Conservation (phyloP, 2,113 vertebrate species). For the Dromaius novaehollandiae region DNA sequence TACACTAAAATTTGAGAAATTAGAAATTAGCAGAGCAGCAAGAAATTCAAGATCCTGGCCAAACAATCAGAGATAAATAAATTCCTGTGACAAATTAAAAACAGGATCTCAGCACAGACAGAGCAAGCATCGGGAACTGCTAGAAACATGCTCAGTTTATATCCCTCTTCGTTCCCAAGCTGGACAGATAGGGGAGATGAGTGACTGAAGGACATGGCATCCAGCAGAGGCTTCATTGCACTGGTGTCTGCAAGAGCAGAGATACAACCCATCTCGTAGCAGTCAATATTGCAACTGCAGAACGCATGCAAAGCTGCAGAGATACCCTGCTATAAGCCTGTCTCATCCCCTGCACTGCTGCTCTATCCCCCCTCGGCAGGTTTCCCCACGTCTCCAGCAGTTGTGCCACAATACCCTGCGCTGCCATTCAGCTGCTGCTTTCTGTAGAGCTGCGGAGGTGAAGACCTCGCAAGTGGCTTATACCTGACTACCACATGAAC, state of each 20-base stretch:
- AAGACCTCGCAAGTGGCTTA: neutral
- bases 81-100: neutral
- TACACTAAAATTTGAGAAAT: neutral
- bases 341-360: accelerated
- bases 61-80: neutral
- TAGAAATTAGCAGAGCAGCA: neutral
- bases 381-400: neutral
- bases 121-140: neutral
- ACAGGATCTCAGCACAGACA: neutral
- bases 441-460: neutral
- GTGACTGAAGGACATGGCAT: no score
- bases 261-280: neutral
- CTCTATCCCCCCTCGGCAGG: neutral
- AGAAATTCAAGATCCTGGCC: neutral
- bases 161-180: neutral
- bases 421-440: neutral
- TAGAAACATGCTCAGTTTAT: no score
- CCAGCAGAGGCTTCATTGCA: neutral
- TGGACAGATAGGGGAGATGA: neutral
- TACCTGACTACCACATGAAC: neutral
- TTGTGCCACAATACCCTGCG: no score
- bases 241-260: neutral
- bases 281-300: neutral
- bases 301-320: neutral
- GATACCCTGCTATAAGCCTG: neutral